A percentile compares a stretch with the other conserved stretches of the same genome.
Conservation (phyloP, 2,888 invertebrate genomes). For the Hymenopus coronatus region DNA sequence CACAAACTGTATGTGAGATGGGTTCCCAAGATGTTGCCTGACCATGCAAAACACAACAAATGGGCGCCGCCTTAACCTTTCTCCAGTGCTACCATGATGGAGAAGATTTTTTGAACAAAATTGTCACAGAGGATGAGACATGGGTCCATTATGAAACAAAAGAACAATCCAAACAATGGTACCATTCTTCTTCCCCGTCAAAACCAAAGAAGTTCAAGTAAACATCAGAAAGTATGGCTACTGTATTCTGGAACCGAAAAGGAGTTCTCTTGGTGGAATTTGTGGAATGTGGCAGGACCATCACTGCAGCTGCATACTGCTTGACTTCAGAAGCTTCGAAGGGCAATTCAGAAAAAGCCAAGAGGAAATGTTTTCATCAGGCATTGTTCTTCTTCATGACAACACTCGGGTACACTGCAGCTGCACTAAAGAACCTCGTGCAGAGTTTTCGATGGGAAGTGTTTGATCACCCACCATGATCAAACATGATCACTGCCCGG, state of each 20-base stretch:
- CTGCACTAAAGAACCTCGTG: constrained; percentile 5
- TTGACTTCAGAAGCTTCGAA: background rate
- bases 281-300: constrained; percentile 20
- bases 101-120: constrained; percentile 20
- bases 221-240: too few relatives aligned
- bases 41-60: too few relatives aligned
- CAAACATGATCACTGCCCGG: constrained; percentile 19
- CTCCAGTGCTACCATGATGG: too few relatives aligned
- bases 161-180: constrained; percentile 2
- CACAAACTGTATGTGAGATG: too few relatives aligned
- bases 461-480: too few relatives aligned
- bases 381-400: background rate
- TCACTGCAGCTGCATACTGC: constrained; percentile 9
- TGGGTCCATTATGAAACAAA: constrained; percentile 4
- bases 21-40: too few relatives aligned
- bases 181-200: too few relatives aligned
- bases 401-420: constrained; percentile 8
- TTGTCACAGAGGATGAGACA: constrained; percentile 18
- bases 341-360: background rate
- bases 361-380: background rate
- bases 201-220: too few relatives aligned
- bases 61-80: too few relatives aligned
- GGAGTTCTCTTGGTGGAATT: too few relatives aligned
- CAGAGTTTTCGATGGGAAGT: constrained; percentile 1
- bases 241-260: too few relatives aligned